Base-by-base conservation (phyloP, 2,797 vertebrate species). In the Chaunax sp. region DNA sequence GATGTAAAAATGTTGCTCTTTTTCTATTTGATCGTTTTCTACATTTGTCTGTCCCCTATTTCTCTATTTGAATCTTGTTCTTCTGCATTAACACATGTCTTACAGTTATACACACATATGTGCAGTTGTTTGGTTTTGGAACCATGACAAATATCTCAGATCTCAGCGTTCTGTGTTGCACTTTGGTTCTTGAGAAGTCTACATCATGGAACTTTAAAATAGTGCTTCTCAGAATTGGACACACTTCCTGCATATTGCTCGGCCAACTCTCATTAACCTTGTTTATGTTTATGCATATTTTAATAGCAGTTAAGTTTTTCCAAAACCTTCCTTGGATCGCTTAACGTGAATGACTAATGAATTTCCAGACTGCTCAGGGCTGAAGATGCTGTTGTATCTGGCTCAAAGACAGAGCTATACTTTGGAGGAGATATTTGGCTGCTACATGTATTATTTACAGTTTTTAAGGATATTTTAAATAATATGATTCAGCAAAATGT, bases 191-290 rank as follows among this genome's bases (percentile, higher is more conserved):
- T 35, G 33, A 35, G 33, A 35, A 35, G 33, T 35, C 33, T 35
- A 11, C 10, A 35, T 35, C 33, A 35, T 10, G 33, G 33, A 15
- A 40, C 38, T 40, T 40, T 15, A 40, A 40, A 40, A 16, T 1
- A 15, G 38, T 16, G 15, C 38, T 40, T 40, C 38, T 40, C 38
- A 40, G 19, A 72, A 66, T 14, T 44, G 15, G 44, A 69, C 33
- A 26, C 45, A 40, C 43, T n/a, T 23, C 25, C 20, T 33, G 18
- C 74, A 37, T 64, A 22, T 37, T 51, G 4, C 12, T 47, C 3
- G 5, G 18, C 15, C 56, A 82, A 55, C 55, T 68, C 23, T 51
- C 35, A 60, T 58, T 52, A 63, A 11, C 43, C 60, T 64, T 50
- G 28, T 54, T 54, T 57, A 16, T 64, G 26, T 69, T 41, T 40